Evolutionary conservation across 2,113 vertebrate species (phyloP), one percentile per base, ranked within the genome.

Genomic region (Pedionomus torquatus): DNA sequence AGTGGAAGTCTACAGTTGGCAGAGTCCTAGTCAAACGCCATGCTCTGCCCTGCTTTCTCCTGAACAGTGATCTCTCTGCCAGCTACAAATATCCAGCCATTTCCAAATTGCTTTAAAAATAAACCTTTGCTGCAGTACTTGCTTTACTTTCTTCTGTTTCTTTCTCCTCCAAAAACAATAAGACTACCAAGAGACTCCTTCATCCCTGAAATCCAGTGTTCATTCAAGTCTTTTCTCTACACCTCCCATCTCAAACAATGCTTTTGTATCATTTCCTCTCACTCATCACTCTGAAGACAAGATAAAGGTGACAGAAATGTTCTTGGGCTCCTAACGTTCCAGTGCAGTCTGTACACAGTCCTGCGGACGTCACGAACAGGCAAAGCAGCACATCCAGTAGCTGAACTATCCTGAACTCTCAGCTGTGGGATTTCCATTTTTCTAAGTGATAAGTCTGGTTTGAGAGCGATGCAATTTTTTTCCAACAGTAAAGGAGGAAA

Each of bases 331-430:
- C 1, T 39, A 44, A 76, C 8, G 19, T 25, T 57, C 51, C 55
- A n/a, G 44, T 0, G 3, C 6, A 33, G 33, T 7, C 49, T 15
- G 24, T 15, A 17, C 0, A 1, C 11, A 17, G 28, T 23, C 51
- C 46, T 61, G n/a, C 23, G n/a, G 39, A 35, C 1, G 11, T 12
- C 52, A 43, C 0, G 0, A 9, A 28, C 5, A 33, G 39, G 39
- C 0, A 3, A 58, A 46, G 13, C 33, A 46, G 48, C 61, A 21
- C n/a, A 15, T 35, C 25, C 30, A 20, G 20, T 1, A 63, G 31
- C 19, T 14, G 21, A 1, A 30, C 55, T 54, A 54, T 17, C 52
- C 44, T 30, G 13, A 81, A 41, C n/a, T 7, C 39, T 9, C 57
- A 55, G 17, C 48, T 60, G 8, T 1, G n/a, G 44, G 19, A 37